A percentile compares a stretch with the other conserved stretches of the same genome.
These are phyloP conservation scores for Chiloscyllium plagiosum DNA, from an alignment of 2,113 vertebrate genomes.

Conservation along the genomic window DNA sequence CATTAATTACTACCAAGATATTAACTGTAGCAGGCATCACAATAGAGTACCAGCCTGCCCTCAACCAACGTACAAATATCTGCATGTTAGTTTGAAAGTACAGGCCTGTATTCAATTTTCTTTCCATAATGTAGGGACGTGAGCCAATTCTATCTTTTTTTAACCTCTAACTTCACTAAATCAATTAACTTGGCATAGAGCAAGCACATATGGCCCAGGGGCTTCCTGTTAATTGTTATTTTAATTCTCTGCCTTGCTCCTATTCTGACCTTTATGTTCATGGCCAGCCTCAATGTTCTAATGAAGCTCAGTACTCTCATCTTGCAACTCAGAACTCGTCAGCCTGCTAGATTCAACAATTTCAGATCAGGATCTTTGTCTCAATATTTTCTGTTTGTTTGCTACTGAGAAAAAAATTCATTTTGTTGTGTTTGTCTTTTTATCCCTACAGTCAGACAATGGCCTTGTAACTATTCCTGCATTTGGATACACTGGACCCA, in stretches of 20 bases:
- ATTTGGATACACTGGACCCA: no score
- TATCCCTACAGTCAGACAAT: no score
- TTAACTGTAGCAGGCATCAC: background rate
- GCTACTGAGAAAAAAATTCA: no score
- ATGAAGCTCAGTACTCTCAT: background rate
- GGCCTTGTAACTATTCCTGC: no score
- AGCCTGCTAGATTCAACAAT: background rate
- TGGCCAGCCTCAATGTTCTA: background rate
- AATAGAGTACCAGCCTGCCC: background rate
- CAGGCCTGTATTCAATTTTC: background rate
- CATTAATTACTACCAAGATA: background rate
- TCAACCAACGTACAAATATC: background rate
- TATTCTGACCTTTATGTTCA: background rate
- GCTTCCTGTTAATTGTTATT: background rate
- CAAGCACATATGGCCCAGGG: background rate
- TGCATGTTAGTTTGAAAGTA: background rate
- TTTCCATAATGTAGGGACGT: background rate
- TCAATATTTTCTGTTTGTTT: no score
- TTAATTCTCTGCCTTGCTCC: no score
- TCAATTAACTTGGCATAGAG: background rate
- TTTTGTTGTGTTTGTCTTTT: no score
- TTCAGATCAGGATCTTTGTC: no score
- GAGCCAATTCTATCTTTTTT: background rate
- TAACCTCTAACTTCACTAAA: background rate
- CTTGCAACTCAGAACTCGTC: background rate